Evolutionary conservation across 2,888 invertebrate species (phyloP), one percentile per base, ranked within the genome.

Genomic region (Cryptus armator): DNA sequence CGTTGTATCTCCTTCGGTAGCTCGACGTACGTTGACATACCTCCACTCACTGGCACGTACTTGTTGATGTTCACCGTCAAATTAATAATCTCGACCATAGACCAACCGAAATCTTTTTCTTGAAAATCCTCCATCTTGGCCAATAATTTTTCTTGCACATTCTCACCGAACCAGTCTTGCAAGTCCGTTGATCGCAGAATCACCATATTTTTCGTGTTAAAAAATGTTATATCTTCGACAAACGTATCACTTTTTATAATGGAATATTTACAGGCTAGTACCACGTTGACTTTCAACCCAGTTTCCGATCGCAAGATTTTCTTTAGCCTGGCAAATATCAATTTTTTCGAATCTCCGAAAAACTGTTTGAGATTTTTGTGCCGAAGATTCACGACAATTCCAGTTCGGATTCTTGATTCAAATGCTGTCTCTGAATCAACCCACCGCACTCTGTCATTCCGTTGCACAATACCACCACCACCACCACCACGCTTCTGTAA

Each of bases 1-100:
- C 77, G 75, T 74, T 78, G 64, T 24, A 88, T 88, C 19, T 67
- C 67, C n/a, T 82, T n/a, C 4, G 87, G 88, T 71, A 89, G 71
- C 5, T 82, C 67, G 0, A 72, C 43, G 70, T 56, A 89, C 3
- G 86, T 87, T 19, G 19, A 19, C 74, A 75, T 16, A 53, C 16
- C 3, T 74, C n/a, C 10, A 19, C 19, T 19, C 19, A 19, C 0
- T 48, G 88, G 87, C 9, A 64, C 71, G 78, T 86, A 86, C 83
- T 83, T 64, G 75, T 86, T 83, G 19, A 87, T 84, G 72, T 86
- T 86, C 4, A 87, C 64, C 3, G 59, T 72, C 51, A 87, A 75
- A 80, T 86, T 78, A 46, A 87, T 67, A 29, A 87, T 86, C 75
- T 89, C 85, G 16, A 19, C 19, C 19, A 85, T 72, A 14, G 76